phyloP scores from a whole-genome alignment of 2,797 vertebrate species.

The Argya squamiceps region DNA sequence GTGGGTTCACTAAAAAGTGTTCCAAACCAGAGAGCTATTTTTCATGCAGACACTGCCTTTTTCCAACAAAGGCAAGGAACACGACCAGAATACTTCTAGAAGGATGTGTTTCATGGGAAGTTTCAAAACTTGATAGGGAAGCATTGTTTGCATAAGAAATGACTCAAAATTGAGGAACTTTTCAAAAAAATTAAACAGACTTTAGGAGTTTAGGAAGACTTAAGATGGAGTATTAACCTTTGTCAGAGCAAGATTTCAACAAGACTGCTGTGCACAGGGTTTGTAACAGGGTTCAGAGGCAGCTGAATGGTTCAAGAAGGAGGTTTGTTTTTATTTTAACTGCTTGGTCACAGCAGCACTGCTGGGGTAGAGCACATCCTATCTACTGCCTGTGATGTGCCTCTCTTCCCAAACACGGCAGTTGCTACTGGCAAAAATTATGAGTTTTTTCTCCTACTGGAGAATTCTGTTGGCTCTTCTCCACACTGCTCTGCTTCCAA shows the following conservation, averaged over 20 bases:
- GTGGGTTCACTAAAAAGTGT: background rate
- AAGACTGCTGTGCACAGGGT: background rate
- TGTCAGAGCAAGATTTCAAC: background rate
- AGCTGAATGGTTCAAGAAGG: background rate
- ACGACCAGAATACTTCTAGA: background rate
- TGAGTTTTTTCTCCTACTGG: background rate
- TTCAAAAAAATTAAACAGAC: background rate
- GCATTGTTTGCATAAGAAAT: background rate
- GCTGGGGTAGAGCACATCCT: background rate
- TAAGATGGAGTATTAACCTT: background rate
- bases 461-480: background rate
- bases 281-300: background rate
- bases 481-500: background rate
- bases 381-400: background rate
- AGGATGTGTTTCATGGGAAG: background rate
- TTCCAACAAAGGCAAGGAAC: background rate
- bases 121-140: background rate
- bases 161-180: background rate
- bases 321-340: slow-evolving; percentile 4
- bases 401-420: background rate
- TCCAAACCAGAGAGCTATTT: background rate
- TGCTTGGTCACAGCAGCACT: background rate
- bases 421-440: background rate
- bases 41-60: background rate
- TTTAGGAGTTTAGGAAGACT: background rate